Evolutionary conservation across 2,888 invertebrate genomes (phyloP).

Genomic region (Hemistola chrysoprasaria): DNA sequence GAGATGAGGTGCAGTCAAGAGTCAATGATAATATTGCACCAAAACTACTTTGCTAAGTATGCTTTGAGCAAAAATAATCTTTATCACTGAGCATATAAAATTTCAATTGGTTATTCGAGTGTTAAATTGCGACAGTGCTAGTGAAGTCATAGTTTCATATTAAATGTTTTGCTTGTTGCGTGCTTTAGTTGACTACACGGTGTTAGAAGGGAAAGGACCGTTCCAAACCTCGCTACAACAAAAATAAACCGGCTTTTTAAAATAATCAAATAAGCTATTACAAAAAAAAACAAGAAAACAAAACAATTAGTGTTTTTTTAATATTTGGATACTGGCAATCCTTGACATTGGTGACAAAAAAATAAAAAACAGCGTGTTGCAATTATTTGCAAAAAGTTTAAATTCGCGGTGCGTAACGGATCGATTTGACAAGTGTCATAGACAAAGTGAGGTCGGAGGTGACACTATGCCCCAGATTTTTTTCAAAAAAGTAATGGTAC

Average conservation of each 20-base stretch:
- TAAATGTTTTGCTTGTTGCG: slow-evolving; percentile 71
- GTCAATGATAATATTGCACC: slow-evolving; percentile 54
- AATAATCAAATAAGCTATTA: slow-evolving; percentile 6
- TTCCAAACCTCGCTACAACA: slow-evolving; percentile 29
- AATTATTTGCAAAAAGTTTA: slow-evolving; percentile 19
- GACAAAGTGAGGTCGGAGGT: slow-evolving; percentile 44
- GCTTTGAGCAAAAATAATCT: slow-evolving; percentile 35
- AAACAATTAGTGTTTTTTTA: neutral
- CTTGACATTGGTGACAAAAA: slow-evolving; percentile 27
- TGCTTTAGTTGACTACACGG: slow-evolving; percentile 66
- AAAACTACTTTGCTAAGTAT: slow-evolving; percentile 38
- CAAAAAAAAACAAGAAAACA: slow-evolving; percentile 10
- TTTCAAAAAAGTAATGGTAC: slow-evolving; percentile 80
- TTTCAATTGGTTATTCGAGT: slow-evolving; percentile 25
- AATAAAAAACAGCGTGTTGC: slow-evolving; percentile 7
- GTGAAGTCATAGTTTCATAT: slow-evolving; percentile 69
- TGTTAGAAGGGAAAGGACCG: slow-evolving; percentile 70
- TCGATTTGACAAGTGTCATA: slow-evolving; percentile 27
- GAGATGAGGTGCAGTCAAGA: slow-evolving; percentile 44
- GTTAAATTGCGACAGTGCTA: slow-evolving; percentile 64
- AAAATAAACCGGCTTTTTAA: slow-evolving; percentile 11
- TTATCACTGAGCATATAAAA: slow-evolving; percentile 31
- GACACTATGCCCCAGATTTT: slow-evolving; percentile 77
- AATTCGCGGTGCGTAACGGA: slow-evolving; percentile 23
- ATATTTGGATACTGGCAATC: too few relatives aligned